Base-by-base conservation (phyloP, 2,888 invertebrate species). In the Brachypterus glaber region DNA sequence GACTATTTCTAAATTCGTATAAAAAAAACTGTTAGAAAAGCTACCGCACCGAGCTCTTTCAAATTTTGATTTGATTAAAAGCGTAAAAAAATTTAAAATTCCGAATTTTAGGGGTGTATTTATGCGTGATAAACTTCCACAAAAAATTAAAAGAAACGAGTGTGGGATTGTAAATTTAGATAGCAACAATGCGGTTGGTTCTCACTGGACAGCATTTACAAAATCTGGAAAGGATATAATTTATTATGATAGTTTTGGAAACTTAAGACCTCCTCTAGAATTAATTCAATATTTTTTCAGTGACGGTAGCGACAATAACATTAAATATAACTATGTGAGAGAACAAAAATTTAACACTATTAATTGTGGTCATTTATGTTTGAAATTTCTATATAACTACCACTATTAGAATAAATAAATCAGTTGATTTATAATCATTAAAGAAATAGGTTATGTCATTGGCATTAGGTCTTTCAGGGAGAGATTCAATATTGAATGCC, bases 401-500 rank as follows among this genome's bases (percentile, higher is more conserved):
- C n/a, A n/a, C n/a, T n/a, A n/a, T n/a, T n/a, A n/a, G n/a, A n/a
- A n/a, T n/a, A n/a, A n/a, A n/a, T n/a, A n/a, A n/a, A n/a, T n/a
- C n/a, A n/a, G n/a, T n/a, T n/a, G n/a, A n/a, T n/a, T n/a, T n/a
- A n/a, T n/a, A n/a, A n/a, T n/a, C n/a, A n/a, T n/a, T n/a, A n/a
- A n/a, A n/a, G n/a, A n/a, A n/a, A n/a, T n/a, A n/a, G n/a, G n/a
- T n/a, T n/a, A n/a, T n/a, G n/a, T n/a, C n/a, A n/a, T n/a, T n/a
- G n/a, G n/a, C n/a, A n/a, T n/a, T n/a, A n/a, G n/a, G n/a, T n/a
- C n/a, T n/a, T n/a, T n/a, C n/a, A n/a, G n/a, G n/a, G n/a, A n/a
- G n/a, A n/a, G n/a, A n/a, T n/a, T 54, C 51, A 11, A 33, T 46
- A 14, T 35, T 57, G 12, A 44, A 43, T 30, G 34, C 43, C 4